Percentiles rank a stretch among this genome's conserved stretches.
phyloP scores from a whole-genome alignment of 2,888 invertebrate genomes.

The Eupithecia tripunctaria region DNA sequence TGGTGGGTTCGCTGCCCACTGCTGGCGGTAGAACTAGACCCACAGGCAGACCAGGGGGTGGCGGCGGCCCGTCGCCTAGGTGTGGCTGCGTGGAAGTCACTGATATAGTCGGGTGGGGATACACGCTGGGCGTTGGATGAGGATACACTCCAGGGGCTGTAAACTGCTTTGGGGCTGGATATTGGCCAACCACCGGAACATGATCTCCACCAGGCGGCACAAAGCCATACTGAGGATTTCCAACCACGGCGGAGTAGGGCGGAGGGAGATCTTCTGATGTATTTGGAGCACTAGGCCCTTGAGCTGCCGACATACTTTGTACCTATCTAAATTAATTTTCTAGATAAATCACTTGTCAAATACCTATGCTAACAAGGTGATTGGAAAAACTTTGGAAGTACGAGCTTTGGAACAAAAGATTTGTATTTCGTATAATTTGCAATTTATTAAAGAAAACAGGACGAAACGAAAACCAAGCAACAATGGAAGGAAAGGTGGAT shows the following conservation, averaged over 20 bases:
- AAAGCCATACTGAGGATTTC: constrained; percentile 76
- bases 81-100: constrained; percentile 65
- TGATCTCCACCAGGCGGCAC: constrained; percentile 51
- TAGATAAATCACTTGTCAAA: neutral
- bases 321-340: neutral
- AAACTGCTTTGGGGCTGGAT: constrained; percentile 66
- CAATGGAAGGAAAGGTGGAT: neutral
- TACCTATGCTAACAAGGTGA: neutral
- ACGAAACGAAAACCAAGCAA: constrained; percentile 2
- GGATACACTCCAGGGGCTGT: constrained; percentile 71
- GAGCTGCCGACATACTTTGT: constrained; percentile 34
- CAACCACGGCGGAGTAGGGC: constrained; percentile 77
- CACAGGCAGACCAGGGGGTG: constrained; percentile 63
- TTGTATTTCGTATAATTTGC: constrained; percentile 3
- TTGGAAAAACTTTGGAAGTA: neutral
- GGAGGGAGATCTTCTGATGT: constrained; percentile 77
- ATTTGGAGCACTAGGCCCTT: constrained; percentile 59
- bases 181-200: constrained; percentile 46
- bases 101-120: constrained; percentile 59
- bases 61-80: constrained; percentile 55
- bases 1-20: constrained; percentile 77
- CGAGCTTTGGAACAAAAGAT: constrained; percentile 17
- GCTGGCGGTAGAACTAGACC: constrained; percentile 71
- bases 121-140: constrained; percentile 74
- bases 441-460: neutral